Percentiles rank a stretch among this genome's conserved stretches.
Evolutionary conservation across 2,888 invertebrate species (phyloP).

Genomic region (Hirtodrosophila histrioides): DNA sequence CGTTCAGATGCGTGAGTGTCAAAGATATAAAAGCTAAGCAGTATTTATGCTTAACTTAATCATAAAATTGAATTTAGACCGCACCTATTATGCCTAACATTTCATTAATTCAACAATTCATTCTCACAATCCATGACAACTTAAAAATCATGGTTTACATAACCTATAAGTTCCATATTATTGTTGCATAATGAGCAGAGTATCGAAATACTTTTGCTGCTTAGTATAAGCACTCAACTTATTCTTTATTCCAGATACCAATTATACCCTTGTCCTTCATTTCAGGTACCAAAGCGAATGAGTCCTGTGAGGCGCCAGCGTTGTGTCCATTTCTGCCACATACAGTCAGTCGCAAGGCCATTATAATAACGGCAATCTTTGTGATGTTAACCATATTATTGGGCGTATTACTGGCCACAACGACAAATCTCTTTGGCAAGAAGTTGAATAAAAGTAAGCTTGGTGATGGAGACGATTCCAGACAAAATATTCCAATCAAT

Average conservation of each 20-base stretch:
- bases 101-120: too few species aligned
- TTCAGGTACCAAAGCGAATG: constrained; percentile 51
- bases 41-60: too few species aligned
- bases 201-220: too few species aligned
- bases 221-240: not conserved
- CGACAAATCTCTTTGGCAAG: constrained; percentile 68
- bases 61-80: too few species aligned
- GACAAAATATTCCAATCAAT: constrained; percentile 84
- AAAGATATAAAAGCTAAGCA: not conserved
- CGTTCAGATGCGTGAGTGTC: constrained; percentile 34
- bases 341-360: constrained; percentile 58
- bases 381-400: constrained; percentile 63
- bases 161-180: too few species aligned
- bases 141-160: too few species aligned
- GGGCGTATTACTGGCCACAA: constrained; percentile 64
- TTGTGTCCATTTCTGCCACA: constrained; percentile 64
- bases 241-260: not conserved
- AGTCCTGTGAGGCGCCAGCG: constrained; percentile 42
- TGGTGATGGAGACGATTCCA: constrained; percentile 84
- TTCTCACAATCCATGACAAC: too few species aligned
- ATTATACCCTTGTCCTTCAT: not conserved
- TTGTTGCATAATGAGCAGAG: too few species aligned
- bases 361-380: constrained; percentile 59
- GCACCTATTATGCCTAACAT: too few species aligned
- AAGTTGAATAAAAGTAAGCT: constrained; percentile 81